phyloP scores from a whole-genome alignment of 1,140 invertebrate species.

The Caenorhabditis inopinata region DNA sequence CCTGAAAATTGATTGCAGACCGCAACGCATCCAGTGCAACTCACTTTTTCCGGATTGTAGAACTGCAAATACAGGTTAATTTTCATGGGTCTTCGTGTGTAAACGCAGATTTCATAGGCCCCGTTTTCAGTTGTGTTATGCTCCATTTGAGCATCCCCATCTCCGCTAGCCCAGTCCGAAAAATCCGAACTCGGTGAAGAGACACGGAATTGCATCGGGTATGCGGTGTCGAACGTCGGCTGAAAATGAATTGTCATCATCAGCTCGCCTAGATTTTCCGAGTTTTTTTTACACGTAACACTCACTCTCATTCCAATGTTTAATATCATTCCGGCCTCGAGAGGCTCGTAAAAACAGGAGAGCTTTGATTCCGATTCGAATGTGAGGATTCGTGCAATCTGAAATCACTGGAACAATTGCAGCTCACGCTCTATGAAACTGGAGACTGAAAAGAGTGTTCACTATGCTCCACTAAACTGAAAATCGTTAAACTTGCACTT shows the following conservation, averaged over 20 bases:
- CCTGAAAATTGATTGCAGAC: not conserved
- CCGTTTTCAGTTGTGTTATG: conserved; percentile 29
- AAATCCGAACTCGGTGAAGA: not conserved
- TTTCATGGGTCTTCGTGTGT: conserved; percentile 19
- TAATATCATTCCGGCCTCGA: not conserved
- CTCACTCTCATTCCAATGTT: conserved; percentile 15
- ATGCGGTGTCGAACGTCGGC: not conserved
- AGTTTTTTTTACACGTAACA: not conserved
- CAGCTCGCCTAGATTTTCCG: too few relatives aligned
- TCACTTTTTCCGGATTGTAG: not conserved
- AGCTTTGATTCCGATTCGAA: conserved; percentile 16
- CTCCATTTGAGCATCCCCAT: not conserved
- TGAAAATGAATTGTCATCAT: not conserved
- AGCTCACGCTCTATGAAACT: too few relatives aligned
- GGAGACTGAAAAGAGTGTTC: too few relatives aligned
- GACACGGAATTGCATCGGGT: conserved; percentile 23
- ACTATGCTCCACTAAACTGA: too few relatives aligned
- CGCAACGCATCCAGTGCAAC: not conserved
- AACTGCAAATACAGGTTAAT: conserved; percentile 24
- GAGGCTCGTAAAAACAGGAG: not conserved
- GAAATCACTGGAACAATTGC: not conserved
- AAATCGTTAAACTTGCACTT: too few relatives aligned
- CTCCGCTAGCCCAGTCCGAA: conserved; percentile 33
- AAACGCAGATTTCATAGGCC: conserved; percentile 30
- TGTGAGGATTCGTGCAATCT: not conserved